Base-by-base conservation (phyloP, 2,797 vertebrate species). In the Gallinago solitaria region DNA sequence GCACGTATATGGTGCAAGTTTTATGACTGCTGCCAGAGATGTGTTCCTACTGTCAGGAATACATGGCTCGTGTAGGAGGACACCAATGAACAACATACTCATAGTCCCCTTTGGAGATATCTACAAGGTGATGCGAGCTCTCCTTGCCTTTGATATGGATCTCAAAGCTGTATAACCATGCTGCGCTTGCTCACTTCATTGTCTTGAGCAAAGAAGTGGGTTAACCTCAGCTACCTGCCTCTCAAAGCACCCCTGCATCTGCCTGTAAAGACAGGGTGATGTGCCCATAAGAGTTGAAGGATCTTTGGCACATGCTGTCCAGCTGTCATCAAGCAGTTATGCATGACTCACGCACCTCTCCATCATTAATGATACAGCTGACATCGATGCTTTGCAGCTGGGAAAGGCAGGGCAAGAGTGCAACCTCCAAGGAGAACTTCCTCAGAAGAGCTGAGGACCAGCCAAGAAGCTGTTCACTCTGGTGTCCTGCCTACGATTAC, bases 161-260 rank as follows among this genome's bases (percentile, higher is more conserved):
- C 25, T 88, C 59, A 67, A 47, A 51, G 37, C 48, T 87, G 37
- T 35, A 28, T 39, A 78, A 53, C 18, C 18, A 30, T 4, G 8
- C 16, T 57, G 30, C 0, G 1, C 21, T 63, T 1, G 0, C 45
- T 90, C n/a, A 45, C 39, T 50, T 50, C 39, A 1, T n/a, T 59
- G 24, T 57, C 25, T 28, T 25, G 69, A 71, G 48, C n/a, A 30
- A 8, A 39, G 17, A 54, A 71, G 5, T n/a, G 35, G 41, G 18
- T 70, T 69, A 65, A 80, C 32, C 17, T 83, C 39, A 43, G 39
- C 39, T 60, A 33, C 45, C 15, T 75, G n/a, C 33, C 18, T 54
- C 69, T n/a, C 23, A 79, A 47, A 63, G 30, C 74, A 69, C n/a
- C 63, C 21, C 64, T 37, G 8, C 27, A 19, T 76, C 68, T 75